Percentiles rank a stretch among this genome's conserved stretches.
phyloP scores from a whole-genome alignment of 64 coral and sea anemone genomes.

The Porites australiensis region DNA sequence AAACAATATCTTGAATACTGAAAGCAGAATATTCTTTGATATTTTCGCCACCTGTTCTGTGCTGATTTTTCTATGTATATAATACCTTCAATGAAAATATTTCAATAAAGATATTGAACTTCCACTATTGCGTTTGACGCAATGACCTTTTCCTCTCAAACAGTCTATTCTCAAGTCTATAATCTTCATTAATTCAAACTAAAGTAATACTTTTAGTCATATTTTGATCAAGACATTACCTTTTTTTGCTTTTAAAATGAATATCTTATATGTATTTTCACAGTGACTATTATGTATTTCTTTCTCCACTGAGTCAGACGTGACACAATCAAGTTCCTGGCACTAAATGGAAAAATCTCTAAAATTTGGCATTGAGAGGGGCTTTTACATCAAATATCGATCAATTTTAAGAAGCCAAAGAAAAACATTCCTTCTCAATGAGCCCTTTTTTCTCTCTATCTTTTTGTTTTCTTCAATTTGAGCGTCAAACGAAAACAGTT shows the following conservation, averaged over 20 bases:
- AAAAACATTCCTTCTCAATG: not conserved
- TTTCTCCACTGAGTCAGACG: not conserved
- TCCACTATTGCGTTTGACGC: not conserved
- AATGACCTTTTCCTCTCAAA: not conserved
- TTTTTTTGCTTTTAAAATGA: no score
- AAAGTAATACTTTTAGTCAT: not conserved
- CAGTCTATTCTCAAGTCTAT: not conserved
- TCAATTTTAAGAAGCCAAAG: not conserved
- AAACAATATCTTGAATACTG: constrained; percentile 40
- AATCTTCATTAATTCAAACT: no score
- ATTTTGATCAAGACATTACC: no score
- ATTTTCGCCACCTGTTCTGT: not conserved
- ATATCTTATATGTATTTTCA: not conserved
- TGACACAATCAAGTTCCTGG: not conserved
- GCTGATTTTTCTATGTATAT: not conserved
- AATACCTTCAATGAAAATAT: constrained; percentile 30
- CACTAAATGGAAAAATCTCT: not conserved
- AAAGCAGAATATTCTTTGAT: constrained; percentile 22
- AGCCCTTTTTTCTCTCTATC: not conserved
- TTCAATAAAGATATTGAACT: constrained; percentile 18
- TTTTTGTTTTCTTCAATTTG: not conserved
- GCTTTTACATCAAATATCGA: not conserved
- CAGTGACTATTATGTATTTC: no score
- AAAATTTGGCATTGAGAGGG: not conserved
- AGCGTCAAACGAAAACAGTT: not conserved